Base-by-base conservation (phyloP, 2,888 invertebrate genomes). In the Drosophila colorata region DNA sequence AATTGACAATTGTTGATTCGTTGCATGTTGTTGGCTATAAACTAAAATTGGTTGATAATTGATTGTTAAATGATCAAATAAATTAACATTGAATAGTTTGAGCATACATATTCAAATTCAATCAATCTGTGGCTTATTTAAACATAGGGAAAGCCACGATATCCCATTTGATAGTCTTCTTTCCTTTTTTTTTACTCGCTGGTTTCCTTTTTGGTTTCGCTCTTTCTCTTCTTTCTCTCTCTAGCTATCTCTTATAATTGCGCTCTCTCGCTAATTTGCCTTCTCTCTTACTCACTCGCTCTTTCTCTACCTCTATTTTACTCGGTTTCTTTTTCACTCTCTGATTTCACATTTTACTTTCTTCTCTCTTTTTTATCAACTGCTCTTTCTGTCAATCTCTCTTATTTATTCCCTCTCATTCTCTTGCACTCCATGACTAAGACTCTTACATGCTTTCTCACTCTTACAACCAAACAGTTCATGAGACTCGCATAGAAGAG, bases 21-120 rank as follows among this genome's bases (percentile, higher is more conserved):
- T 14, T 28, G 3, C 37, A 18, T 40, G 37, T 9, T 38, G 47
- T 18, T 52, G 33, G n/a, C n/a, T 2, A 40, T 14, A 53, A 43
- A 43, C 23, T 41, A 13, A 37, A 18, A 35, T 37, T 16, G 20
- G 5, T 18, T 9, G 31, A 31, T 44, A 38, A 33, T 44, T 48
- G 13, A 3, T 33, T 7, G 14, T 25, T 4, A 18, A 20, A 23
- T 4, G 31, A 28, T 18, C 4, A 28, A 2, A 20, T 11, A 4
- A 11, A 25, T 14, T 33, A 33, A 43, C 11, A 14, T 23, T 33
- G 20, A 13, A 14, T n/a, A n/a, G n/a, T n/a, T n/a, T n/a, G n/a
- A n/a, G n/a, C 40, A 5, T 18, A 6, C 9, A 14, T 44, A 16
- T 6, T 37, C 4, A 31, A 25, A 7, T 7, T 25, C 7, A 25